Evolutionary conservation across 2,888 invertebrate genomes (phyloP).

Genomic region (Thera obeliscata): DNA sequence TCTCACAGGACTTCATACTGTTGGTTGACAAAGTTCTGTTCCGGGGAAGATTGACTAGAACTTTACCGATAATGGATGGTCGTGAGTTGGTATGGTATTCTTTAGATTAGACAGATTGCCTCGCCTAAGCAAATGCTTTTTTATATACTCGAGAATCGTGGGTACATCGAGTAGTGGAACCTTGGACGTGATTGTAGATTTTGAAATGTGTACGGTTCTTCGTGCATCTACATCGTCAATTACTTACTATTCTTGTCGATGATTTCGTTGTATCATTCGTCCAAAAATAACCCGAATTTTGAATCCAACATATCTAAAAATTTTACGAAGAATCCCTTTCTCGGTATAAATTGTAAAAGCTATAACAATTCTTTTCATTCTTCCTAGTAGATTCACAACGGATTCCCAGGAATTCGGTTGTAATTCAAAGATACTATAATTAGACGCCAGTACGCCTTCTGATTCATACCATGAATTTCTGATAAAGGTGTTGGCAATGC

Average conservation of each 20-base stretch:
- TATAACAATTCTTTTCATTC: background rate
- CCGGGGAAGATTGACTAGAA: background rate
- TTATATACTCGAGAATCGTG: slow-evolving; percentile 43
- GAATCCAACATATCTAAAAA: background rate
- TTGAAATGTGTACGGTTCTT: slow-evolving; percentile 28
- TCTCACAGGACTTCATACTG: background rate
- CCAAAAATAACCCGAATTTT: too few relatives aligned
- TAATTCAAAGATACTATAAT: slow-evolving; percentile 71
- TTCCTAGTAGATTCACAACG: slow-evolving; percentile 38
- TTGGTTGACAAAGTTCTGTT: background rate
- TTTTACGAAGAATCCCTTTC: background rate
- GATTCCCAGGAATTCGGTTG: slow-evolving; percentile 61
- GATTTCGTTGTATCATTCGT: background rate
- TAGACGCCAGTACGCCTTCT: slow-evolving; percentile 59
- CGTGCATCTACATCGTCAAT: slow-evolving; percentile 24
- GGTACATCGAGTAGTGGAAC: slow-evolving; percentile 49
- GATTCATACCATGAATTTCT: slow-evolving; percentile 51
- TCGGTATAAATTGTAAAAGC: background rate
- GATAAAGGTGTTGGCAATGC: slow-evolving; percentile 49
- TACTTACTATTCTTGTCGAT: slow-evolving; percentile 23
- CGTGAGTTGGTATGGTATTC: background rate
- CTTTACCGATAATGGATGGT: background rate
- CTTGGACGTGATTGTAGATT: slow-evolving; percentile 54
- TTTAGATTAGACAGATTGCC: slow-evolving; percentile 7
- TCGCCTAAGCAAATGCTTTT: slow-evolving; percentile 33